Conservation (phyloP, 2,888 invertebrate genomes). For the Xiphydria camelus region DNA sequence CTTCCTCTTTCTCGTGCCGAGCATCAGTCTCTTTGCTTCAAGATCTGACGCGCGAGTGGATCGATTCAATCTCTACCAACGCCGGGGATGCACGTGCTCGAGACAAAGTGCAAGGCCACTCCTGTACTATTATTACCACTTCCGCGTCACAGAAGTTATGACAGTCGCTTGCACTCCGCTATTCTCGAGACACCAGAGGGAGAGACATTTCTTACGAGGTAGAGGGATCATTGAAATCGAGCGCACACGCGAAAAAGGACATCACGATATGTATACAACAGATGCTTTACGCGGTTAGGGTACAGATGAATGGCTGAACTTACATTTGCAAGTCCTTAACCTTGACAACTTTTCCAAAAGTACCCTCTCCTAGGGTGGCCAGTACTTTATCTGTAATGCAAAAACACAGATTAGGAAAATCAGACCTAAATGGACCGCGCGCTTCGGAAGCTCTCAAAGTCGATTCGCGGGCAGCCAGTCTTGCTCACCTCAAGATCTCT, state of each 20-base stretch:
- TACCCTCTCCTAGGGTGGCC: conserved; percentile 98
- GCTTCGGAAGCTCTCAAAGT: conserved; percentile 29
- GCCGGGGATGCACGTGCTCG: background rate
- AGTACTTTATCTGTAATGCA: conserved; percentile 96
- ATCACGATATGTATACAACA: background rate
- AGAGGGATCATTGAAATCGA: no score
- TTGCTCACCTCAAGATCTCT: conserved; percentile 25
- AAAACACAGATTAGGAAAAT: conserved; percentile 60
- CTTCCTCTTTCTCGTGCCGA: background rate
- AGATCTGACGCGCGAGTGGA: background rate
- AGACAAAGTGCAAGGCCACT: conserved; percentile 44
- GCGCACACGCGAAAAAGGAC: no score
- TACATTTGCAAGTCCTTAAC: conserved; percentile 95
- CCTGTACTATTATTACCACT: conserved; percentile 45
- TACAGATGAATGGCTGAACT: conserved; percentile 57
- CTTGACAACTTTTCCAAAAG: conserved; percentile 99
- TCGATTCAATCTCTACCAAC: no score
- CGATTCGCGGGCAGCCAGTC: conserved; percentile 16
- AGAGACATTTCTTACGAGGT: no score
- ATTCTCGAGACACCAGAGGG: no score
- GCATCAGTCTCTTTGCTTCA: background rate
- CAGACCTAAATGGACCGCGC: conserved; percentile 37
- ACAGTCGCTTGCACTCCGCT: no score
- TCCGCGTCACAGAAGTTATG: conserved; percentile 38
- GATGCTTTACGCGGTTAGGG: no score